These are phyloP conservation scores for Gari tellinella DNA, from an alignment of 2,888 invertebrate genomes.

Conservation along the genomic window DNA sequence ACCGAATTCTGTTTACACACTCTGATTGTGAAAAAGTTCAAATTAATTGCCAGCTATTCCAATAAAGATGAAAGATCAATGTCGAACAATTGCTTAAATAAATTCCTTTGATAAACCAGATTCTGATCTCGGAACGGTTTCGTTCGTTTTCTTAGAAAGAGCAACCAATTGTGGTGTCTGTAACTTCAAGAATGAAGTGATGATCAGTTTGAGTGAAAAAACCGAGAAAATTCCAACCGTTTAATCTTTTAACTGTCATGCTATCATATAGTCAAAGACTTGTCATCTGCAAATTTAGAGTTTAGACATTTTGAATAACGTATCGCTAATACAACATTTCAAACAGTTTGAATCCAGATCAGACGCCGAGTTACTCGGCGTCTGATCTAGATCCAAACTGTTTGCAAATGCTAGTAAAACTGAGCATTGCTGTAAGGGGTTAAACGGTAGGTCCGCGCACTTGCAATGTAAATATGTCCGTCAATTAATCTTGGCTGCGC, in stretches of 20 bases:
- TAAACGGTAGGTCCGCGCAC: neutral
- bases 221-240: neutral
- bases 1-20: slow-evolving; percentile 54
- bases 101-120: slow-evolving; percentile 28
- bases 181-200: no score
- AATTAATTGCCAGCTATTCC: slow-evolving; percentile 57
- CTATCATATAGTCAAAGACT: no score
- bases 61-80: slow-evolving; percentile 53
- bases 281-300: no score
- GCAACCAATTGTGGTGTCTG: neutral
- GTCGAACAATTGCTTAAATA: slow-evolving; percentile 29
- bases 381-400: no score
- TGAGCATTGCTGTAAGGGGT: neutral
- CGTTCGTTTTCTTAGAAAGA: neutral
- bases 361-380: no score
- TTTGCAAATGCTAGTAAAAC: no score
- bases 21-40: slow-evolving; percentile 53
- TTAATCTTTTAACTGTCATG: neutral
- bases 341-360: no score
- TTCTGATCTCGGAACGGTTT: slow-evolving; percentile 8
- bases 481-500: slow-evolving; percentile 12
- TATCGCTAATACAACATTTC: no score
- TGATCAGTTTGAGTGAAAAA: neutral
- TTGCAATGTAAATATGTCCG: slow-evolving; percentile 6
- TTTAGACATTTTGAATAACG: no score